Evolutionary conservation across 2,797 vertebrate genomes (phyloP), one percentile per base, ranked within the genome.

Genomic region (Microctenopoma stevenorrisi): DNA sequence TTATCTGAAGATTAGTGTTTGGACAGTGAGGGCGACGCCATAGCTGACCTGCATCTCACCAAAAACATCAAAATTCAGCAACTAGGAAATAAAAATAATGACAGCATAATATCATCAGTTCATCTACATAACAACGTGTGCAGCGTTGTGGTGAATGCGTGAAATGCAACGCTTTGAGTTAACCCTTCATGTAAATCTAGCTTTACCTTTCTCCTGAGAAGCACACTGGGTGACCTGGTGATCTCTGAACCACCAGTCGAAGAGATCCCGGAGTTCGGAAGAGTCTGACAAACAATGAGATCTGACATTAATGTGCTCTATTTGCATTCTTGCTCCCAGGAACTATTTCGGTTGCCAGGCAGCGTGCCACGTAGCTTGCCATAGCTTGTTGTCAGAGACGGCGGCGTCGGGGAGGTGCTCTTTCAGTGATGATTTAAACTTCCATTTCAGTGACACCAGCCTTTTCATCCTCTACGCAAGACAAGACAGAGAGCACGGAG

Each of bases 301-400:
- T 72, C 51, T 60, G 87, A 81, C 87, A 78, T 79, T 79, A 82
- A 77, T 68, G 50, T 60, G 66, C 51, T 69, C 64, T 65, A 75
- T 82, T 86, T 86, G 70, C 87, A 91, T 88, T 89, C 83, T 84
- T 76, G 64, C 70, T 76, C 78, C 69, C 57, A 79, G 79, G 69
- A 87, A 85, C 64, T 53, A 49, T 48, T 83, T 58, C 0, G 10
- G 79, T 88, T 87, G 83, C 81, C 79, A 74, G 72, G 83, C 81
- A 76, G 68, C 38, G 1, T 4, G 22, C 59, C 71, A 71, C 71
- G 37, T 51, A 68, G 81, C 77, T 60, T 60, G 68, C 72, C 51
- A 26, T 72, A 74, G 84, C 76, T 68, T 72, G 63, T 81, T 75
- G 77, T 61, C 51, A 56, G 76, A 76, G 74, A 61, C 74, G 44